Conservation (phyloP, 2,797 vertebrate species). For the Masticophis lateralis region DNA sequence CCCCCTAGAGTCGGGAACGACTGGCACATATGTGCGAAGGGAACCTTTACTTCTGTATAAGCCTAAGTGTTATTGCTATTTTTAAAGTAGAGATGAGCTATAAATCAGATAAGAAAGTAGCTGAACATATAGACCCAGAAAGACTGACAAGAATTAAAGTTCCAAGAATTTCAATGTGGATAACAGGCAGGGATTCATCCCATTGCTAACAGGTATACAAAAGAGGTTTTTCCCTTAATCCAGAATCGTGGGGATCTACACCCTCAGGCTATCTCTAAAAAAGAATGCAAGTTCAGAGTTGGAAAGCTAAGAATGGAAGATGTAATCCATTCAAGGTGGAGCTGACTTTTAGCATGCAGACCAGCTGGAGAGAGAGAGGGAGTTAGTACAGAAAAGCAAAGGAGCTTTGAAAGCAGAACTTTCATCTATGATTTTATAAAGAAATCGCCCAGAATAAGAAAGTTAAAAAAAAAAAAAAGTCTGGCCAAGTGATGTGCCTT, state of each 20-base stretch:
- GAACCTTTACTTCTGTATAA: too few relatives aligned
- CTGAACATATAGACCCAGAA: not conserved
- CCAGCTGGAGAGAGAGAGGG: slow-evolving; percentile 66
- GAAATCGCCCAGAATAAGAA: slow-evolving; percentile 65
- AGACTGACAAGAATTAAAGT: not conserved
- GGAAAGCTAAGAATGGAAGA: not conserved
- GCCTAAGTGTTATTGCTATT: not conserved
- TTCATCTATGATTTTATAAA: slow-evolving; percentile 74
- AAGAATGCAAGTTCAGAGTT: not conserved
- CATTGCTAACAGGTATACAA: not conserved
- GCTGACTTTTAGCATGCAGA: slow-evolving; percentile 76
- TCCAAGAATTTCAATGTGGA: not conserved
- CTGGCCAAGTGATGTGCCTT: slow-evolving; percentile 68
- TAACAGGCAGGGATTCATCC: not conserved
- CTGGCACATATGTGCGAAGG: too few relatives aligned
- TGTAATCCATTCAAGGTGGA: slow-evolving; percentile 67
- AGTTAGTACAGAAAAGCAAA: slow-evolving; percentile 62
- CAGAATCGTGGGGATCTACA: not conserved
- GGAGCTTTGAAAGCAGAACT: slow-evolving; percentile 66
- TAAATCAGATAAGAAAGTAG: not conserved
- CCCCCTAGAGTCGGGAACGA: too few relatives aligned
- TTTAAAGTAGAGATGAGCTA: not conserved
- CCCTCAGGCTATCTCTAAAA: not conserved
- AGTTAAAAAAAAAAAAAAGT: slow-evolving; percentile 54
- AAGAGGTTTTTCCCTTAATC: not conserved